phyloP scores from a whole-genome alignment of 2,797 vertebrate species.

The Rhodeus uyekii region DNA sequence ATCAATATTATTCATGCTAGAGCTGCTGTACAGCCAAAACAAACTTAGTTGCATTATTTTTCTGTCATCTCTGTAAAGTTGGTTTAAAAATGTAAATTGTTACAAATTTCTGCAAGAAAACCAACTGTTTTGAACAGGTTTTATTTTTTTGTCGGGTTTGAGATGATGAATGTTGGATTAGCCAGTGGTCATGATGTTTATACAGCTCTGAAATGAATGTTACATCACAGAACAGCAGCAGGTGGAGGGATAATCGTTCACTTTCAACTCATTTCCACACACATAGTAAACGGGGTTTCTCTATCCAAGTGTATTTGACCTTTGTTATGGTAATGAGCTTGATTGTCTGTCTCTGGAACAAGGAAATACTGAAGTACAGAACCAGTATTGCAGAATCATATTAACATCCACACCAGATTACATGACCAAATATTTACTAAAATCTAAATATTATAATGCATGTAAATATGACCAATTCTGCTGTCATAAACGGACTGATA shows the following conservation, averaged over 20 bases:
- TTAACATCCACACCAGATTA: neutral
- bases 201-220: neutral
- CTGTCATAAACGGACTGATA: neutral
- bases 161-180: no score
- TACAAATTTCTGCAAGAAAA: no score
- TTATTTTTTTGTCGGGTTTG: no score
- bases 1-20: no score
- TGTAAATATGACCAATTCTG: no score
- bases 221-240: constrained; percentile 79
- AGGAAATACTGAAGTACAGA: neutral
- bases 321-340: constrained; percentile 80
- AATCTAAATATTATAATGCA: neutral
- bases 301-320: constrained; percentile 79
- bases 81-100: no score
- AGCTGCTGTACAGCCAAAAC: no score
- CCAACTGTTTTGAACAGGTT: no score
- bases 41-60: no score
- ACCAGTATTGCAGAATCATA: neutral
- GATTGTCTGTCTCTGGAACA: constrained; percentile 75
- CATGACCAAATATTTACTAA: neutral
- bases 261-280: constrained; percentile 75
- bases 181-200: neutral
- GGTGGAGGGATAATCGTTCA: constrained; percentile 75
- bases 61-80: no score
- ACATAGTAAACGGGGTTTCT: constrained; percentile 67